Evolutionary conservation across 2,888 invertebrate species (phyloP).

Genomic region (Nymphalis urticae): DNA sequence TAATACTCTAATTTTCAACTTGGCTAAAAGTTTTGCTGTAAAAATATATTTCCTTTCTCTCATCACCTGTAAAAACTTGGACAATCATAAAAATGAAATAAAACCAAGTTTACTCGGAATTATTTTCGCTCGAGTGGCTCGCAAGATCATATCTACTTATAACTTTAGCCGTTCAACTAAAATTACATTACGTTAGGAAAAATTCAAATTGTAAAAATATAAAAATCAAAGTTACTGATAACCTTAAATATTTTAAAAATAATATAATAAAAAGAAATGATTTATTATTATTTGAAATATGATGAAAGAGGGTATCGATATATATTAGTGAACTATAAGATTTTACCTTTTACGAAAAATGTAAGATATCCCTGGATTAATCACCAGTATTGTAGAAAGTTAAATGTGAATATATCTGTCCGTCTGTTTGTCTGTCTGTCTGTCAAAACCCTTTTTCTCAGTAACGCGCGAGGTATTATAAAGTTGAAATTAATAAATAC

Average conservation of each 20-base stretch:
- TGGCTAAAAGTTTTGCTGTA: neutral
- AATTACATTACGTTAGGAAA: constrained; percentile 6
- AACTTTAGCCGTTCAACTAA: constrained; percentile 9
- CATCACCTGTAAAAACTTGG: constrained; percentile 25
- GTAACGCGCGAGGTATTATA: no score
- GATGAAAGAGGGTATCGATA: neutral
- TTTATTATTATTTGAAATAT: neutral
- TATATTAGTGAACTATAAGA: no score
- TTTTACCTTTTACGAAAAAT: no score
- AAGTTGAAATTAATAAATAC: no score
- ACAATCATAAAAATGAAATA: constrained; percentile 27
- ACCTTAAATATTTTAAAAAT: neutral
- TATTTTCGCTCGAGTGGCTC: constrained; percentile 11
- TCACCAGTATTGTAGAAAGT: no score
- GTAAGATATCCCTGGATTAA: no score
- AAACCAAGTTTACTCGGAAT: constrained; percentile 20
- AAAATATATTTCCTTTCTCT: constrained; percentile 6
- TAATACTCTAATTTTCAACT: no score
- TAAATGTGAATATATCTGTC: no score
- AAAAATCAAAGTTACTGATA: neutral
- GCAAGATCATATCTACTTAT: constrained; percentile 8
- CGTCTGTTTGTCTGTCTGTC: no score
- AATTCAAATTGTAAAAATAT: constrained; percentile 2
- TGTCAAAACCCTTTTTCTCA: no score
- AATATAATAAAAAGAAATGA: neutral